Evolutionary conservation across 1,140 invertebrate genomes (phyloP).

Genomic region (Triops longicaudatus): DNA sequence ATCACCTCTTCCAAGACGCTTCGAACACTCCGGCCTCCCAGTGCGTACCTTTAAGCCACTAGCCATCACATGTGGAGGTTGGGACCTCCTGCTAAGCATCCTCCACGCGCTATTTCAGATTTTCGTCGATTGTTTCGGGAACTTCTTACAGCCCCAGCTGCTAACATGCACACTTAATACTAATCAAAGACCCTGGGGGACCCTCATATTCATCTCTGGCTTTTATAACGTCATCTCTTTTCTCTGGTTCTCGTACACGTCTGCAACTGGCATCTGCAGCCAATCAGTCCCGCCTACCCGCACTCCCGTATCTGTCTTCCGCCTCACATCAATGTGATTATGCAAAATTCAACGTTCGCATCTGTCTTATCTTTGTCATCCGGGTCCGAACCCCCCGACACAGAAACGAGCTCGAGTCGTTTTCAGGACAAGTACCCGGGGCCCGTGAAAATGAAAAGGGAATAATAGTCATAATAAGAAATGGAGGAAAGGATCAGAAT

Average conservation of each 20-base stretch:
- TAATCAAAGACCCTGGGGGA: constrained; percentile 14
- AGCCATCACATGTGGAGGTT: constrained; percentile 10
- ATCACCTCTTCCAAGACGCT: background rate
- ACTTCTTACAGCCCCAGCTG: background rate
- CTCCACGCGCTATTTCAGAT: background rate
- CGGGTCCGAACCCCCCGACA: background rate
- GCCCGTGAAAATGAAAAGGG: background rate
- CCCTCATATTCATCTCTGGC: background rate
- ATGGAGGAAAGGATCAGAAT: background rate
- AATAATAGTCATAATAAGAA: background rate
- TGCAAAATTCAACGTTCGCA: background rate
- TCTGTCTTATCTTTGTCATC: constrained; percentile 12
- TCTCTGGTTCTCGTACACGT: background rate
- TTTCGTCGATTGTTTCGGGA: background rate
- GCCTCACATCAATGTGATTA: constrained; percentile 7
- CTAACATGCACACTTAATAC: constrained; percentile 5
- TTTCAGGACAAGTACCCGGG: background rate
- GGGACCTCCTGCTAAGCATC: background rate
- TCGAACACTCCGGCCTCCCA: background rate
- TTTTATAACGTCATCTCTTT: background rate
- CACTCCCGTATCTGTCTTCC: constrained; percentile 8
- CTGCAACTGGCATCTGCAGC: constrained; percentile 5
- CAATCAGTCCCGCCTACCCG: background rate
- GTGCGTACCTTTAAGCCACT: background rate
- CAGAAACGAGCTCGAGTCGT: background rate